Percentiles rank a stretch among this genome's conserved stretches.
Conservation (phyloP, 1,140 invertebrate species). For the Drosophila miranda region DNA sequence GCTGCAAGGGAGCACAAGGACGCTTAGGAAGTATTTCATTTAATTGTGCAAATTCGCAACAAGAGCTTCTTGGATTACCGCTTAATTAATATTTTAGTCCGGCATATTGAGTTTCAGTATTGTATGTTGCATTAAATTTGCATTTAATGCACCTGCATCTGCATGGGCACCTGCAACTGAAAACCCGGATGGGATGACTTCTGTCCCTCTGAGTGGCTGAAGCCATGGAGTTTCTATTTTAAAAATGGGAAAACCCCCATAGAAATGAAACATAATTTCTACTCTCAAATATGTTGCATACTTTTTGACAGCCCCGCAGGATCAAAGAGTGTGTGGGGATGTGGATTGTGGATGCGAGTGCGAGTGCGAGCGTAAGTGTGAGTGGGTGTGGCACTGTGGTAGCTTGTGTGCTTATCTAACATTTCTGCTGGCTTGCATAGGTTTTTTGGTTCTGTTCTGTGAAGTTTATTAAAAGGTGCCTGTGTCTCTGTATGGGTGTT, state of each 20-base stretch:
- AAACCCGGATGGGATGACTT: too few relatives aligned
- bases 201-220: conserved; percentile 14
- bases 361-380: neutral
- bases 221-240: conserved; percentile 27
- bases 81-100: conserved; percentile 66
- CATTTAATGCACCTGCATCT: conserved; percentile 25
- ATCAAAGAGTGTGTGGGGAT: too few relatives aligned
- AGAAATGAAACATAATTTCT: conserved; percentile 43
- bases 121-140: conserved; percentile 22
- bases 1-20: neutral
- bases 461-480: conserved; percentile 61
- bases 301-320: too few relatives aligned
- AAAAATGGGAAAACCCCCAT: conserved; percentile 14
- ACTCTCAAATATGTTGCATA: conserved; percentile 10
- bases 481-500: conserved; percentile 1
- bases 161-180: conserved; percentile 2
- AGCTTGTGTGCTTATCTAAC: conserved; percentile 44
- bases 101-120: conserved; percentile 8
- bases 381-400: neutral
- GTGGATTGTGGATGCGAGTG: too few relatives aligned
- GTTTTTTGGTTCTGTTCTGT: conserved; percentile 34
- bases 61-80: conserved; percentile 26
- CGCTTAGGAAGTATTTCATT: conserved; percentile 48
- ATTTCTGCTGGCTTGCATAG: conserved; percentile 24
- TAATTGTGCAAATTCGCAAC: conserved; percentile 60